Evolutionary conservation across 2,113 vertebrate genomes (phyloP).

Genomic region (Crypturellus undulatus): DNA sequence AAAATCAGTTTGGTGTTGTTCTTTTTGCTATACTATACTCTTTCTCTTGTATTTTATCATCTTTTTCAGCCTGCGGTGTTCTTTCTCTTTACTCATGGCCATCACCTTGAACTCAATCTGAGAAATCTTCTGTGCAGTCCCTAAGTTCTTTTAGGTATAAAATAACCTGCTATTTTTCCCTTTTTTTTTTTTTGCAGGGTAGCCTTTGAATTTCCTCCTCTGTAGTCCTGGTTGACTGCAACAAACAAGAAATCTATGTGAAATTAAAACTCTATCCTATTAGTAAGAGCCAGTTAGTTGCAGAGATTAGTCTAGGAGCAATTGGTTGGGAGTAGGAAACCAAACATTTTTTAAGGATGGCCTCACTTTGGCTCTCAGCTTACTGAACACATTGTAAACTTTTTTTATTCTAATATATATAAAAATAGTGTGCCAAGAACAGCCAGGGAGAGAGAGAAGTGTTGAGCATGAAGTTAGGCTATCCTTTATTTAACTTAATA

Average conservation of each 20-base stretch:
- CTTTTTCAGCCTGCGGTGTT: neutral
- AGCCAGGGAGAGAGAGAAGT: neutral
- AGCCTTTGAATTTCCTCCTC: neutral
- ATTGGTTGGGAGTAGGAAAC: slow-evolving; percentile 23
- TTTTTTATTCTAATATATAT: slow-evolving; percentile 28
- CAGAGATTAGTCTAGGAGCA: neutral
- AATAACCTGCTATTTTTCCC: neutral
- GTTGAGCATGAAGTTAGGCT: neutral
- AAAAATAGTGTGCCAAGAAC: slow-evolving; percentile 20
- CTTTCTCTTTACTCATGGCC: neutral
- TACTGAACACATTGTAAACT: slow-evolving; percentile 42
- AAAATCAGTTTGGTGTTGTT: neutral
- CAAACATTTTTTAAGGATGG: slow-evolving; percentile 61
- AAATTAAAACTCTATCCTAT: neutral
- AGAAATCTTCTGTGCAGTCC: neutral
- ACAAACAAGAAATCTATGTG: neutral
- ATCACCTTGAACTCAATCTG: neutral
- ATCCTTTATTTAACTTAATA: slow-evolving; percentile 31
- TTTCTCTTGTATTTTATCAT: neutral
- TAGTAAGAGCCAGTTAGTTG: neutral
- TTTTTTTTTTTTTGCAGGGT: neutral
- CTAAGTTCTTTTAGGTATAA: neutral
- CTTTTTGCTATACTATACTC: neutral
- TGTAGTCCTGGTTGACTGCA: neutral
- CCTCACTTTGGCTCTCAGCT: slow-evolving; percentile 65